Base-by-base conservation (phyloP, 2,888 invertebrate genomes). In the Caenorhabditis sp. region DNA sequence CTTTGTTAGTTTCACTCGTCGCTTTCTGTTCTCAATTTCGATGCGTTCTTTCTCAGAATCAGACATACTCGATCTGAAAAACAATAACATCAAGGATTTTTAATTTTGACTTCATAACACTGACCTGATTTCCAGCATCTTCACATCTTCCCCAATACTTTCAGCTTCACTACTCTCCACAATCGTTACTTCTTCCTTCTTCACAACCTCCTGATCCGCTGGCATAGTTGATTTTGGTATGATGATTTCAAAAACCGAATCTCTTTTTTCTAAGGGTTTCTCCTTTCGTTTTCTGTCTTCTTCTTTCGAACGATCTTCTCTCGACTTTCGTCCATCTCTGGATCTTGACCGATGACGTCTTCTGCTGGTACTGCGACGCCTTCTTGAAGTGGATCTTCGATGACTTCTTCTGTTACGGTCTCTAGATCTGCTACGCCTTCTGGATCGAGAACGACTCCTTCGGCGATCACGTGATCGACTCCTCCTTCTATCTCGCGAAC, bases 1-100 rank as follows among this genome's bases (percentile, higher is more conserved):
- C 56, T 90, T 89, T 1, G 90, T 90, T 56, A 83, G 67, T 18
- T 82, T 84, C 53, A 90, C 86, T 40, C 89, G 77, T 26, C 89
- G 74, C 67, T 90, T 90, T 15, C 90, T 78, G 62, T 90, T 90
- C 65, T 89, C 89, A 26, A 90, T 89, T 62, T 90, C 89, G 24
- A 85, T 83, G 51, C 85, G 80, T 69, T 90, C 90, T 55, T 87
- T 87, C 61, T 90, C 90, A 8, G 89, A 89, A 53, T 90, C 90
- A 37, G 89, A 89, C 90, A 90, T 90, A 40, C 87, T 86, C 15
- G 89, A 89, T 60, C 87, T 84, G 72, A 82, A 79, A 53, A 79
- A 58, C 9, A 40, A 35, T 13, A 74, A 44, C 18, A 44, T 32
- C 13, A 61, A 35, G 18, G 44, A 58, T 24, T 37, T 4, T 13